Evolutionary conservation across 2,113 vertebrate genomes (phyloP), one percentile per base, ranked within the genome.

Genomic region (Antennarius striatus): DNA sequence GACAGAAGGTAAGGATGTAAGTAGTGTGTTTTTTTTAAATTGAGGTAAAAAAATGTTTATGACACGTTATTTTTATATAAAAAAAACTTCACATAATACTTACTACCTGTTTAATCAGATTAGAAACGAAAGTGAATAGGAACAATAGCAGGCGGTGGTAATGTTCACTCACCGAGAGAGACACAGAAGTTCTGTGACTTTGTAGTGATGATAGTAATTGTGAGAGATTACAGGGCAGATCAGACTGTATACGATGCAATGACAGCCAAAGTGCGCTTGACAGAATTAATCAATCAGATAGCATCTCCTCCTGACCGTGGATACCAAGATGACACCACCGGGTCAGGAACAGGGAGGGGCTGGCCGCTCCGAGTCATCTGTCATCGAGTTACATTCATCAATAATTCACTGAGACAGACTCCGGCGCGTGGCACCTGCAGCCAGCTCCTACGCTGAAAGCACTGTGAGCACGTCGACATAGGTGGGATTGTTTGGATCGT

Each of bases 181-280:
- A 22, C 22, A 22, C 22, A 22, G 85, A 86, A 82, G 58, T 54
- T 75, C 80, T 81, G 0, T 72, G 48, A 90, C 82, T 73, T 15
- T 1, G 1, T 65, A 56, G 81, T 88, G 83, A 65, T 59, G 43
- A 86, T 90, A 73, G 80, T 73, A 79, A 88, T 84, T 88, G 87
- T 86, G 73, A 69, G 64, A 61, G 73, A 83, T 87, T 51, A 71
- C 88, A 74, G 68, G 48, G 73, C 75, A 73, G 75, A 78, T 78
- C 63, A 42, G 77, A 52, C 57, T 47, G 15, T 58, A 77, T 88
- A 68, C 87, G 79, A 54, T 82, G 82, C 81, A 60, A 74, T 51
- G 88, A 83, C 84, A 75, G 90, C 88, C 87, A 64, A 88, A 91
- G 71, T 74, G 65, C 51, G 56, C 40, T 86, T 93, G 91, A 84